phyloP scores from a whole-genome alignment of 2,888 invertebrate species.

The Drosophila mimica region DNA sequence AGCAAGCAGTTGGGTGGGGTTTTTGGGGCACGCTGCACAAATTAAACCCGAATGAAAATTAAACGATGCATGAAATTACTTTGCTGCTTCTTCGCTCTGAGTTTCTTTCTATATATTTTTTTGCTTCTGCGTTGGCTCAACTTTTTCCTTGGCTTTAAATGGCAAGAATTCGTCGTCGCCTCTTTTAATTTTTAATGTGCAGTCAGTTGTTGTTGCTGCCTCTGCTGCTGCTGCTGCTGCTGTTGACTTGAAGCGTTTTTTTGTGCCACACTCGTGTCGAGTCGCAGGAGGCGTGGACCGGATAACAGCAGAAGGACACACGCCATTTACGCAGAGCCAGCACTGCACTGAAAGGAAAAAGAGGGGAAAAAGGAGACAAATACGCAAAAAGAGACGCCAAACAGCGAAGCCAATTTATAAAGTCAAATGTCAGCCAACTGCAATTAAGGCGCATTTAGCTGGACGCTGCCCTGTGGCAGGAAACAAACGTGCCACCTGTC shows the following conservation, averaged over 20 bases:
- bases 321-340: slow-evolving; percentile 73
- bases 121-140: slow-evolving; percentile 48
- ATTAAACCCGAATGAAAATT: slow-evolving; percentile 83
- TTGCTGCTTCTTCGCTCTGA: slow-evolving; percentile 60
- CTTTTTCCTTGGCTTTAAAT: slow-evolving; percentile 57
- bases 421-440: slow-evolving; percentile 80
- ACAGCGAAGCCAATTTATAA: slow-evolving; percentile 71
- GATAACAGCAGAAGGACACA: slow-evolving; percentile 61
- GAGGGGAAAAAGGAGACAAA: slow-evolving; percentile 16
- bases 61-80: slow-evolving; percentile 84
- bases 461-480: slow-evolving; percentile 30
- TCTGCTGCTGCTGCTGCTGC: slow-evolving; percentile 21
- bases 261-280: slow-evolving; percentile 26
- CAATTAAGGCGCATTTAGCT: slow-evolving; percentile 69
- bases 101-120: slow-evolving; percentile 9
- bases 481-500: not conserved
- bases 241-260: slow-evolving; percentile 46
- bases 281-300: slow-evolving; percentile 1
- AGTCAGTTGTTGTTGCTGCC: slow-evolving; percentile 63
- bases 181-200: slow-evolving; percentile 81
- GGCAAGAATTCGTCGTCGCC: slow-evolving; percentile 40
- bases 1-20: not conserved
- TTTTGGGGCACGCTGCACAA: slow-evolving; percentile 71
- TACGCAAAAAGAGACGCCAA: slow-evolving; percentile 13
- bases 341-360: slow-evolving; percentile 37